Evolutionary conservation across 2,797 vertebrate species (phyloP).

Genomic region (Falco peregrinus): DNA sequence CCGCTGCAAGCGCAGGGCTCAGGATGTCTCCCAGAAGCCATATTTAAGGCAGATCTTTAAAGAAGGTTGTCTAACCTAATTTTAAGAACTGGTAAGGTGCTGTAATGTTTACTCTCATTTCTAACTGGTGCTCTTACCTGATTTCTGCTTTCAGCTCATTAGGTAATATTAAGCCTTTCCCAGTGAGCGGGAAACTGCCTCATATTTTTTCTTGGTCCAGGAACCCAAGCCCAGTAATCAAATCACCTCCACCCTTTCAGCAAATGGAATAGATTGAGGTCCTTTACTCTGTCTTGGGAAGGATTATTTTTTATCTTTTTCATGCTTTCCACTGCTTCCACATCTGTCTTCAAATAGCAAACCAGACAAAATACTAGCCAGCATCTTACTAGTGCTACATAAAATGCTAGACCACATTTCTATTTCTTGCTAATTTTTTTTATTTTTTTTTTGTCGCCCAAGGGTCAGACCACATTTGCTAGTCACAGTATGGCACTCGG

Average conservation of each 20-base stretch:
- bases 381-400: neutral
- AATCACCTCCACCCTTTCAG: neutral
- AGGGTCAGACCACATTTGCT: neutral
- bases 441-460: neutral
- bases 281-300: neutral
- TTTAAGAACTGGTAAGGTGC: neutral
- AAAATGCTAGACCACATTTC: neutral
- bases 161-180: neutral
- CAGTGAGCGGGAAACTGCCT: neutral
- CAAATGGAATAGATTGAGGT: neutral
- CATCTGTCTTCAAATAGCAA: neutral
- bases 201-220: neutral
- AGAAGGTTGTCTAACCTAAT: neutral
- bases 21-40: neutral
- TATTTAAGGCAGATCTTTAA: neutral
- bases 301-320: neutral
- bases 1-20: fast-evolving
- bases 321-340: neutral
- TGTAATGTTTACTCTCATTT: neutral
- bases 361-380: neutral
- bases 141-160: neutral
- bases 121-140: neutral
- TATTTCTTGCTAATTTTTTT: neutral
- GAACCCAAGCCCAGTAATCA: neutral
- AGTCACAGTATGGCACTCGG: neutral